These are phyloP conservation scores for Theretra japonica DNA, from an alignment of 2,888 invertebrate species.

Conservation along the genomic window DNA sequence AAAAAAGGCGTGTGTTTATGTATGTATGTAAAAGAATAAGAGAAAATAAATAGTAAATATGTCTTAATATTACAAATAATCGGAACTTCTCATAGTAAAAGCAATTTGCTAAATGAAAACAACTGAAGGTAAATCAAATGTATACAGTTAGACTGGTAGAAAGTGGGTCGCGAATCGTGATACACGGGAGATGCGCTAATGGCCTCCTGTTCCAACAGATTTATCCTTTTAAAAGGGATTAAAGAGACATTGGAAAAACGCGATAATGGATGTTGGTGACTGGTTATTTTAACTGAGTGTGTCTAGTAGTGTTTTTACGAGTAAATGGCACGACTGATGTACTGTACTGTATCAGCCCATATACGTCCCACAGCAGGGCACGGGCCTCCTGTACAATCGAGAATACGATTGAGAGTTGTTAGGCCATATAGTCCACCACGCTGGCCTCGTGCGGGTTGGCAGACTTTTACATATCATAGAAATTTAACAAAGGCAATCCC, in stretches of 20 bases:
- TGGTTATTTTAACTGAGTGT: not conserved
- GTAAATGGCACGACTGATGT: no score
- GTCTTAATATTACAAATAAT: not conserved
- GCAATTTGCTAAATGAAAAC: conserved; percentile 18
- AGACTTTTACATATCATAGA: no score
- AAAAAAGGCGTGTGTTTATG: no score
- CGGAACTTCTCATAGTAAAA: not conserved
- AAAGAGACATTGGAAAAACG: not conserved
- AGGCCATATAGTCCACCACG: no score
- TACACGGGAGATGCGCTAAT: not conserved
- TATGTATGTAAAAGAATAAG: no score
- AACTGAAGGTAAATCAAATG: conserved; percentile 8
- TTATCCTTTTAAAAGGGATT: conserved; percentile 18
- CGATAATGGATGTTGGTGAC: not conserved
- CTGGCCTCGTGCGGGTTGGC: no score
- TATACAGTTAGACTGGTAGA: not conserved
- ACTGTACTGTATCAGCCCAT: no score
- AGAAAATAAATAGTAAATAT: not conserved
- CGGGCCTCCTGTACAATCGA: no score
- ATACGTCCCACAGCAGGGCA: no score
- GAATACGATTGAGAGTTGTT: no score
- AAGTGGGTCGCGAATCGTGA: conserved; percentile 20
- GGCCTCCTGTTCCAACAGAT: not conserved
- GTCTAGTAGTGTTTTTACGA: no score
- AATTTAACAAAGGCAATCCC: no score